These are phyloP conservation scores for Temnothorax curvispinosus DNA, from an alignment of 1,140 invertebrate species.

Conservation along the genomic window DNA sequence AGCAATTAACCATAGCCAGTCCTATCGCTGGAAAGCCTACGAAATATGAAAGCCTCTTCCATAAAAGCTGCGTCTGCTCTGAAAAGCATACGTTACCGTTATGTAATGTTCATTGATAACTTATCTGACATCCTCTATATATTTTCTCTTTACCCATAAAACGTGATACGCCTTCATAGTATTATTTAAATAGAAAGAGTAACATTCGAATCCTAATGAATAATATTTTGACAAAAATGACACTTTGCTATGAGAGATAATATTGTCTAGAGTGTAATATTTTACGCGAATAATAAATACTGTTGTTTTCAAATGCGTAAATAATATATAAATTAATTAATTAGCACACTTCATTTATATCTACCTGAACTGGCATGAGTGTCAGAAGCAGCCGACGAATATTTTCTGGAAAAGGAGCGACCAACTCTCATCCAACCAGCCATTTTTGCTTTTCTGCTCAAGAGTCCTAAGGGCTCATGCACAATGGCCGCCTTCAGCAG, in stretches of 20 bases:
- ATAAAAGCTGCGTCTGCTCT: slow-evolving; percentile 47
- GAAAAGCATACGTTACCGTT: slow-evolving; percentile 29
- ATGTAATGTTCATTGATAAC: slow-evolving; percentile 41
- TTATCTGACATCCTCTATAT: background rate
- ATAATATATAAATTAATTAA: slow-evolving; percentile 32
- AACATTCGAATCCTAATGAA: background rate
- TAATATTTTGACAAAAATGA: background rate
- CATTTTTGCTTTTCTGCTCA: slow-evolving; percentile 28
- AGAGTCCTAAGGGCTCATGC: too few relatives aligned
- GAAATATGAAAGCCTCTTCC: slow-evolving; percentile 58
- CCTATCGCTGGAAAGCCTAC: slow-evolving; percentile 48
- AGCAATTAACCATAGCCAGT: slow-evolving; percentile 57
- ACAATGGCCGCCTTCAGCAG: too few relatives aligned
- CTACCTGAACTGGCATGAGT: background rate
- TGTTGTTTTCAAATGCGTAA: background rate
- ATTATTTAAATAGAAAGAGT: background rate
- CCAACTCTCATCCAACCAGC: slow-evolving; percentile 5
- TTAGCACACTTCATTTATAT: background rate
- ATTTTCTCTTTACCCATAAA: background rate
- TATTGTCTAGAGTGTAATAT: background rate
- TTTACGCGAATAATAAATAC: background rate
- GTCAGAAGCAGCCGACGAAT: background rate
- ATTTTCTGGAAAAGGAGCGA: background rate
- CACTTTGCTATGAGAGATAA: background rate
- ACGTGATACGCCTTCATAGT: background rate